These are phyloP conservation scores for Ischnus inquisitorius DNA, from an alignment of 2,888 invertebrate species.

Conservation along the genomic window DNA sequence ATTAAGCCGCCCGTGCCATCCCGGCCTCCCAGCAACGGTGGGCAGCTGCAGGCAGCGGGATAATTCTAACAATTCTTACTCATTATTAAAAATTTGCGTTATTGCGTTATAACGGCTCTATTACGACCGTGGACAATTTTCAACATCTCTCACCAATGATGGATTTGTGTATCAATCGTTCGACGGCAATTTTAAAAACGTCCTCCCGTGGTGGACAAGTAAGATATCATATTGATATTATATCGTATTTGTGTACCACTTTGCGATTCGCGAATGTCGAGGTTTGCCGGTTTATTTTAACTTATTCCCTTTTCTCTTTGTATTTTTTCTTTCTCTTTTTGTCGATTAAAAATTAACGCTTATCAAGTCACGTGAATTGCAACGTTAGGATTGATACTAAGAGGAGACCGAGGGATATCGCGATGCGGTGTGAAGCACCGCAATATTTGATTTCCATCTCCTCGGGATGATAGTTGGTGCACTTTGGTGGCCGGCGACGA, in stretches of 20 bases:
- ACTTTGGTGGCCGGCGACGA: conserved; percentile 91
- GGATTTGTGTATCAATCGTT: conserved; percentile 35
- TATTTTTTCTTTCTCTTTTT: conserved; percentile 12
- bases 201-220: conserved; percentile 61
- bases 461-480: conserved; percentile 96
- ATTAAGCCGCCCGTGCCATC: conserved; percentile 53
- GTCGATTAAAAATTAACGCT: conserved; percentile 29
- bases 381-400: conserved; percentile 61
- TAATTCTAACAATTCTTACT: conserved; percentile 55
- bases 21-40: conserved; percentile 58
- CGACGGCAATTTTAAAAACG: conserved; percentile 52
- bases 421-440: conserved; percentile 73
- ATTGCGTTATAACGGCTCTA: conserved; percentile 60
- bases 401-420: conserved; percentile 67
- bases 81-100: conserved; percentile 63
- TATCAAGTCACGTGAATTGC: conserved; percentile 75
- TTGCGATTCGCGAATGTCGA: conserved; percentile 58
- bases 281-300: conserved; percentile 42
- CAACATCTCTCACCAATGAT: conserved; percentile 51
- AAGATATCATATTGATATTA: conserved; percentile 45
- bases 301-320: conserved; percentile 27
- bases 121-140: conserved; percentile 64
- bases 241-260: conserved; percentile 53
- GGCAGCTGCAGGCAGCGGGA: conserved; percentile 41
- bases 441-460: conserved; percentile 86